phyloP scores from a whole-genome alignment of 2,888 invertebrate genomes.

The Polymixis flavicincta region DNA sequence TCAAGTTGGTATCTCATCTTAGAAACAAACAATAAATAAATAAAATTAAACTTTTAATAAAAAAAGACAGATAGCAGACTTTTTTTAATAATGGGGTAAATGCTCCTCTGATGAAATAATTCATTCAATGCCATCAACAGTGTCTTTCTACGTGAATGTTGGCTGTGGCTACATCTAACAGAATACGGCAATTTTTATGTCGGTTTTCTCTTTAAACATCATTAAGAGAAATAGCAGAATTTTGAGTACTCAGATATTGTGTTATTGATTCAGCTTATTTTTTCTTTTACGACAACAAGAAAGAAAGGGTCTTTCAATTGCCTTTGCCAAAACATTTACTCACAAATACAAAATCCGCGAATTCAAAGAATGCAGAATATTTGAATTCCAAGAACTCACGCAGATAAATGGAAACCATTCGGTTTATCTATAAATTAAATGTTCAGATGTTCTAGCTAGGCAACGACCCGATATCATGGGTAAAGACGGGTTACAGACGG shows the following conservation, averaged over 20 bases:
- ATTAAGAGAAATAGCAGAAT: background rate
- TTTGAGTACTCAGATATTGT: background rate
- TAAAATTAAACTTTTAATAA: no score
- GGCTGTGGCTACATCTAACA: background rate
- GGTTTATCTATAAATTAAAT: conserved; percentile 37
- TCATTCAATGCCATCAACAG: background rate
- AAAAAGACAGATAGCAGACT: no score
- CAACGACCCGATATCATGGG: conserved; percentile 22
- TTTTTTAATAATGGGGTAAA: background rate
- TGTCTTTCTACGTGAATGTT: background rate
- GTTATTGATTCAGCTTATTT: no score
- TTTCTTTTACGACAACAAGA: background rate
- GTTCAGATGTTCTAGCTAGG: conserved; percentile 31
- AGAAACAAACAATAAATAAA: no score
- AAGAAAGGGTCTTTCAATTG: background rate
- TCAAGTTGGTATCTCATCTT: no score
- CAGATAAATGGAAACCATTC: conserved; percentile 3
- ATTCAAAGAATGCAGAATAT: conserved; percentile 12
- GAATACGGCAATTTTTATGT: background rate
- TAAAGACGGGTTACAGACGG: conserved; percentile 40
- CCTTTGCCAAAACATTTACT: background rate
- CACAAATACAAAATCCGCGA: background rate
- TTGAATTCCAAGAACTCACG: conserved; percentile 16
- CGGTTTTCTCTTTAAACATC: no score
- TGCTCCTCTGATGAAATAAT: background rate